Base-by-base conservation (phyloP, 2,888 invertebrate genomes). In the Aspidapion aeneum region DNA sequence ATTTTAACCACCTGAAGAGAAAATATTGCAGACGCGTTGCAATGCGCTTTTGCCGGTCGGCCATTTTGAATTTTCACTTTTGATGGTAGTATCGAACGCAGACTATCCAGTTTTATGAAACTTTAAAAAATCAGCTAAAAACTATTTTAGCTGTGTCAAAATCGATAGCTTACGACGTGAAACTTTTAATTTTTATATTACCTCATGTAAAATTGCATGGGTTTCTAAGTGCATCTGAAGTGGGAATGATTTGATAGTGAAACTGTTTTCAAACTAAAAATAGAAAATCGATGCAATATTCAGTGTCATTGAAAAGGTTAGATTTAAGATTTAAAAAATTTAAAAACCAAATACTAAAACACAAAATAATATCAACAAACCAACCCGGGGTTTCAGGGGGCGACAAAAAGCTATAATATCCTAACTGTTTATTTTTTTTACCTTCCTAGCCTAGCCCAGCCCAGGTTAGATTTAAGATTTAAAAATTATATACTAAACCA, bases 21-120 rank as follows among this genome's bases (percentile, higher is more conserved):
- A 18, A 56, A 56, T 18, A 3, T 17, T 52, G 52, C 52, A n/a
- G 3, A 52, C 17, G 18, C 52, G 19, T 20, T 52, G 52, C 35
- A 18, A 74, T 75, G 75, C 79, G 77, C 78, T 73, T 74, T 70
- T 71, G 70, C 66, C 68, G 72, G 73, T 71, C 69, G 80, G 35
- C 81, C 81, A 81, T 81, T 74, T 81, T 81, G 81, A 74, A 78
- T 79, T 80, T 79, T 80, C 80, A 80, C 81, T 80, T 80, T 80
- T 79, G 79, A 79, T 78, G 68, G 73, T 78, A 68, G 73, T 78
- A 77, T 78, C 75, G 77, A 78, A 73, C 77, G 67, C 56, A 56
- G 21, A 58, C 5, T 51, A 55, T 35, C 21, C 22, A n/a, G 9
- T 21, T 16, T 5, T 21, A 57, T 57, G 18, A 20, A 35, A 35